Evolutionary conservation across 1,140 invertebrate genomes (phyloP).

Genomic region (Zaprionus capensis): DNA sequence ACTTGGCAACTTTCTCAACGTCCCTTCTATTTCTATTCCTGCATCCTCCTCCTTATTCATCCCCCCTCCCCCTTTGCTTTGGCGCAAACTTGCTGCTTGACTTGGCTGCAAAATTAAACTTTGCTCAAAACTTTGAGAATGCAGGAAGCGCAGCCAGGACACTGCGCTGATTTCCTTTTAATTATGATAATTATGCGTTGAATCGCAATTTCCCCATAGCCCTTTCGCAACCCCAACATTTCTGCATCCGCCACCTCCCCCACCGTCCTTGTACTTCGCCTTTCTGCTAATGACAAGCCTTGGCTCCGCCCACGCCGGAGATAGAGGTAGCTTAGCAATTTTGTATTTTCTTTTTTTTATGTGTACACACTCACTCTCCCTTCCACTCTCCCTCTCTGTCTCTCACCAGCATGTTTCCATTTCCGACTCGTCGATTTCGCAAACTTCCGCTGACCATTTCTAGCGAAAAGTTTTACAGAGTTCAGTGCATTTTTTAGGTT

Average conservation of each 20-base stretch:
- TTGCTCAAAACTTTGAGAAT: slow-evolving; percentile 25
- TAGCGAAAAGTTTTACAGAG: neutral
- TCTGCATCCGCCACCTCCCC: neutral
- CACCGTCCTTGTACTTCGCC: neutral
- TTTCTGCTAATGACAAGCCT: slow-evolving; percentile 22
- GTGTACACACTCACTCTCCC: neutral
- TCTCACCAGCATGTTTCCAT: neutral
- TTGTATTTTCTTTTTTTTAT: neutral
- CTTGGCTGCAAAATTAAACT: slow-evolving; percentile 35
- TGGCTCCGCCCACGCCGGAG: neutral
- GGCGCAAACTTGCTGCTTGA: slow-evolving; percentile 57
- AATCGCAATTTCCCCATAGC: slow-evolving; percentile 39
- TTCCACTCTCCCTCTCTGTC: neutral
- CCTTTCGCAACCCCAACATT: neutral
- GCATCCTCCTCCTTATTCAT: neutral
- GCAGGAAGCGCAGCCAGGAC: slow-evolving; percentile 27
- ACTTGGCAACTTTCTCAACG: neutral
- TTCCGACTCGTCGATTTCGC: slow-evolving; percentile 5
- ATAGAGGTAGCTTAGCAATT: slow-evolving; percentile 4
- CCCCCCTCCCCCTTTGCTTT: neutral
- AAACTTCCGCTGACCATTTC: neutral
- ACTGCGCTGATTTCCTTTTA: slow-evolving; percentile 68
- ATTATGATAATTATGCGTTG: slow-evolving; percentile 72
- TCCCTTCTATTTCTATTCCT: neutral
- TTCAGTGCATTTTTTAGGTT: neutral